Conservation (phyloP, 2,888 invertebrate species). For the Cerastoderma edule region DNA sequence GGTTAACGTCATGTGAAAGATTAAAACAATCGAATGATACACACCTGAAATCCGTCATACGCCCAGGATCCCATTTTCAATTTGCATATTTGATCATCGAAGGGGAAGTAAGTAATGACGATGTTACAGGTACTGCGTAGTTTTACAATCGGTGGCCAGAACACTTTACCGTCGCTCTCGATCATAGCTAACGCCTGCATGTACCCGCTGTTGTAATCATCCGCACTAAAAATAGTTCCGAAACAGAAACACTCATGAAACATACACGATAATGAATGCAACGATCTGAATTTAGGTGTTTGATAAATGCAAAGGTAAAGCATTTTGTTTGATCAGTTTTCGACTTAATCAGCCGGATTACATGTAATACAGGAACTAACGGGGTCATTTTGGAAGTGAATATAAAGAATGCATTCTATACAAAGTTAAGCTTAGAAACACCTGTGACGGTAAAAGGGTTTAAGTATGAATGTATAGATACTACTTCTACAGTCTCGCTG, state of each 20-base stretch:
- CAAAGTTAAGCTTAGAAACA: no score
- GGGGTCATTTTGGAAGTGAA: no score
- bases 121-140: constrained; percentile 86
- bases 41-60: constrained; percentile 79
- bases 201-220: constrained; percentile 86
- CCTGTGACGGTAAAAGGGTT: neutral
- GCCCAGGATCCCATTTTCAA: constrained; percentile 85
- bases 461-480: neutral
- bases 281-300: no score
- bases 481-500: neutral
- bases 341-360: no score
- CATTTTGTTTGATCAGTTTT: no score
- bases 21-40: no score
- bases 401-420: no score
- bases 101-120: constrained; percentile 86
- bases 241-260: constrained; percentile 86
- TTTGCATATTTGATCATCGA: constrained; percentile 85
- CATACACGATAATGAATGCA: constrained; percentile 73
- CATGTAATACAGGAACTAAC: no score
- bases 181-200: constrained; percentile 86
- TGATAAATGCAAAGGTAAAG: no score
- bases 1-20: no score
- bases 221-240: constrained; percentile 86
- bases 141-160: constrained; percentile 87
- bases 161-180: constrained; percentile 85